phyloP scores from a whole-genome alignment of 2,797 vertebrate species.

The Parauchenoglanis ngamensis region DNA sequence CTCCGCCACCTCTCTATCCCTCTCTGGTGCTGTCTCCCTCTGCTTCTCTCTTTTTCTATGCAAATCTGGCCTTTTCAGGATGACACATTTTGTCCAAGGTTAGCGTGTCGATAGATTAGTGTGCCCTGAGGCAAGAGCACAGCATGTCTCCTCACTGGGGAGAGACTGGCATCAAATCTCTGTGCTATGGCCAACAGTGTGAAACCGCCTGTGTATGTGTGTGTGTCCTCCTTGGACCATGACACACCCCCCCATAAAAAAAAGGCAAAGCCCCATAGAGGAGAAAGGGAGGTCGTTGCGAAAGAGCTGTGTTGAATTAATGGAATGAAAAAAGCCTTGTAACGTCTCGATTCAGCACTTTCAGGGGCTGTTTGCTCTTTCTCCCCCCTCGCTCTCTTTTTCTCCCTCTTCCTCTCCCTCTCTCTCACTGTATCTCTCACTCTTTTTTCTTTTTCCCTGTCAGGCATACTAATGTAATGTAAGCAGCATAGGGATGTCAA shows the following conservation, averaged over 20 bases:
- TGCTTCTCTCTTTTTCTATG: slow-evolving; percentile 35
- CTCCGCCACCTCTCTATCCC: slow-evolving; percentile 26
- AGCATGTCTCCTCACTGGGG: slow-evolving; percentile 27
- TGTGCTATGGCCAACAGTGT: slow-evolving; percentile 20
- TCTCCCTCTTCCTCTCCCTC: slow-evolving; percentile 10
- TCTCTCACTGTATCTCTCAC: slow-evolving; percentile 20
- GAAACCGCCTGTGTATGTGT: slow-evolving; percentile 29
- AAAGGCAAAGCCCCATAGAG: slow-evolving; percentile 54
- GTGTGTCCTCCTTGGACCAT: slow-evolving; percentile 30
- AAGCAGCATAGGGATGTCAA: slow-evolving; percentile 75
- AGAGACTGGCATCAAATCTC: slow-evolving; percentile 33
- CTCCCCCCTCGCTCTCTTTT: slow-evolving; percentile 22
- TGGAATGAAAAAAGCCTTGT: slow-evolving; percentile 65
- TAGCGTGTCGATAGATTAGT: slow-evolving; percentile 61
- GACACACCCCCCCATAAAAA: not conserved
- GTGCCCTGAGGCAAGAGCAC: slow-evolving; percentile 53
- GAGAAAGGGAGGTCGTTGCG: slow-evolving; percentile 65
- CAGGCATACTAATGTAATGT: slow-evolving; percentile 76
- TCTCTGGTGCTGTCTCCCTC: slow-evolving; percentile 17
- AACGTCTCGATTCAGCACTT: slow-evolving; percentile 73
- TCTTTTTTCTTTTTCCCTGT: slow-evolving; percentile 13
- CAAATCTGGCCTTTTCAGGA: slow-evolving; percentile 50
- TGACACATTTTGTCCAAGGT: slow-evolving; percentile 63
- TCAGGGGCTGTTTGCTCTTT: slow-evolving; percentile 50
- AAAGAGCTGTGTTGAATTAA: slow-evolving; percentile 69